Evolutionary conservation across 2,797 vertebrate genomes (phyloP), one percentile per base, ranked within the genome.

Genomic region (Graptemys geographica): DNA sequence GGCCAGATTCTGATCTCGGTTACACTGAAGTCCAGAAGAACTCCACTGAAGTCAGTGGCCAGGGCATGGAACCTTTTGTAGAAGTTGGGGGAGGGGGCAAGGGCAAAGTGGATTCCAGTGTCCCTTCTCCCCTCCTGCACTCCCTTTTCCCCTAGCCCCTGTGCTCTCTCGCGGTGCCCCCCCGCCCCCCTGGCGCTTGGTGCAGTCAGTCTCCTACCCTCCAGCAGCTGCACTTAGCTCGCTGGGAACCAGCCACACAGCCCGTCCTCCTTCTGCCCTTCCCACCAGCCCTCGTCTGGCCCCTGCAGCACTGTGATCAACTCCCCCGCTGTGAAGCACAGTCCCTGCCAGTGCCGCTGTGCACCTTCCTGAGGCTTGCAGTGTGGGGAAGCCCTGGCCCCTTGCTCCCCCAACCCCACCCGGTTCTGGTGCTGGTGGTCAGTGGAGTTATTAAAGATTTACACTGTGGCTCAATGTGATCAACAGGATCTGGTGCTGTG

Each of bases 381-480:
- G 15, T 69, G 37, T 69, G 18, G 33, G 16, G 8, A 31, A 31
- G 59, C 31, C 33, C 10, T 21, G 62, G 33, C 62, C 33, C n/a
- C 33, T 98, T 99, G 99, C n/a, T 99, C 99, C 96, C 99, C 99
- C 99, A 99, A 99, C 99, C 88, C 99, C 11, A 6, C 99, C 59
- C 98, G 98, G 57, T 99, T 98, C 91, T 98, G 96, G 93, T 98
- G 97, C 97, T 99, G 99, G 65, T 23, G 65, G 0, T 55, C n/a
- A 37, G 18, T 31, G 23, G 2, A 56, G 6, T 12, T 56, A 21
- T 80, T 93, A 37, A 88, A 80, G 31, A 16, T 33, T 88, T 81
- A 15, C 1, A 8, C 52, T 84, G 0, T 0, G 86, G 81, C 91
- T 81, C 16, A 31, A 10, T 28, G 52, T 76, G 41, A 33, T 81